Conservation (phyloP, 2,888 invertebrate genomes). For the Polydrusus cervinus region DNA sequence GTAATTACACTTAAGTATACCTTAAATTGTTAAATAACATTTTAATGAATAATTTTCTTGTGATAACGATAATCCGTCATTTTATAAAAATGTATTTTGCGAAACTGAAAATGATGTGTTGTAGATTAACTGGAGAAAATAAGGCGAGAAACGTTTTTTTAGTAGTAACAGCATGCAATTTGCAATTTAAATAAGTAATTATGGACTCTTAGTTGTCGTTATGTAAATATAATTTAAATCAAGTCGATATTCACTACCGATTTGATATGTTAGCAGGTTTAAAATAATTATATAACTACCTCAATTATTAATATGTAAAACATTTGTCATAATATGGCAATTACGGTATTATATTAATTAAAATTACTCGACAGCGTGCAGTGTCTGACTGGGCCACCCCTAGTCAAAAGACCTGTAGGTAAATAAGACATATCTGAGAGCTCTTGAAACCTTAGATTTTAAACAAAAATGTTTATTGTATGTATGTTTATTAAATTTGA, state of each 20-base stretch:
- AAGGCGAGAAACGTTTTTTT: conserved; percentile 18
- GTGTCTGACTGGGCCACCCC: too few relatives aligned
- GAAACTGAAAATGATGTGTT: conserved; percentile 44
- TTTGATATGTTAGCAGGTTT: conserved; percentile 13
- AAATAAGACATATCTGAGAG: too few relatives aligned
- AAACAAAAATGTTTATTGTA: too few relatives aligned
- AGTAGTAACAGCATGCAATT: conserved; percentile 25
- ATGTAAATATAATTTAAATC: conserved; percentile 43
- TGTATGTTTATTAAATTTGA: too few relatives aligned
- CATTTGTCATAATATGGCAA: conserved; percentile 11
- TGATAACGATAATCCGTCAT: conserved; percentile 15
- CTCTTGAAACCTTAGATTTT: too few relatives aligned
- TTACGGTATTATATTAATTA: not conserved
- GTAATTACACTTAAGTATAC: conserved; percentile 49
- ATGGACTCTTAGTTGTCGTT: conserved; percentile 33
- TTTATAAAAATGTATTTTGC: conserved; percentile 37
- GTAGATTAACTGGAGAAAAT: conserved; percentile 40
- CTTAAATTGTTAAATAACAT: conserved; percentile 33
- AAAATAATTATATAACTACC: conserved; percentile 9
- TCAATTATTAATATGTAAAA: conserved; percentile 1
- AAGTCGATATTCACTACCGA: conserved; percentile 24
- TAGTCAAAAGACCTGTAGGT: too few relatives aligned
- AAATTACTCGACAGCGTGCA: too few relatives aligned
- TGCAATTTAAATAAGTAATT: conserved; percentile 41
- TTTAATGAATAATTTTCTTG: conserved; percentile 35